Conservation (phyloP, 53 echinoderm and acorn worm genomes). For the Pentamera pediparva region DNA sequence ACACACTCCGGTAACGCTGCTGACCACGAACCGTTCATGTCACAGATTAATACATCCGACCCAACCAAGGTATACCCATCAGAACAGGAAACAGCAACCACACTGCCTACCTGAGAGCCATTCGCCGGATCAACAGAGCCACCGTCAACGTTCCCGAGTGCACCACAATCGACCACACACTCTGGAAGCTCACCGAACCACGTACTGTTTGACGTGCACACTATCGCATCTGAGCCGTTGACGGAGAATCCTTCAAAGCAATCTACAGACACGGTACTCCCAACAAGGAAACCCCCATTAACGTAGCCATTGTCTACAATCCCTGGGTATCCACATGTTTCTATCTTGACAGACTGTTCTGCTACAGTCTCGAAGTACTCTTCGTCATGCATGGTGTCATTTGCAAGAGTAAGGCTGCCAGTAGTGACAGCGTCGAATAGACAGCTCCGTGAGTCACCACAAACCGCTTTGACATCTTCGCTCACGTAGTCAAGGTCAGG, state of each 20-base stretch:
- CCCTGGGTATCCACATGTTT: conserved; percentile 50
- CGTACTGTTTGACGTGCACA: background rate
- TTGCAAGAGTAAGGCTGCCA: conserved; percentile 40
- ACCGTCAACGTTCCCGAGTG: background rate
- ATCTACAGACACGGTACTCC: background rate
- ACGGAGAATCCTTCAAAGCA: conserved; percentile 6
- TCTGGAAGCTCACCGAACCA: background rate
- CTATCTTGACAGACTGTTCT: conserved; percentile 33
- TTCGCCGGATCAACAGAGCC: too few relatives aligned
- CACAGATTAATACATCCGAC: background rate
- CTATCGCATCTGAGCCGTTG: background rate
- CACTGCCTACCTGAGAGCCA: background rate
- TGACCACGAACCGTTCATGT: background rate
- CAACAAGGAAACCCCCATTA: conserved; percentile 15
- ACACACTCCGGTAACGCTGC: background rate
- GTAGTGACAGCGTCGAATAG: conserved; percentile 35
- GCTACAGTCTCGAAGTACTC: background rate
- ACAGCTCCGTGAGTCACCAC: conserved; percentile 40
- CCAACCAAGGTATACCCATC: background rate
- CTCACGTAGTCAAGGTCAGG: conserved; percentile 34
- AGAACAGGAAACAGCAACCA: background rate
- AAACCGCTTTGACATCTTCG: conserved; percentile 40
- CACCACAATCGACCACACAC: too few relatives aligned
- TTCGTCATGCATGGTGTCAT: conserved; percentile 27
- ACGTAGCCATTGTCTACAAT: conserved; percentile 22